phyloP scores from a whole-genome alignment of 2,113 vertebrate genomes.

The Reinhardtius hippoglossoides region DNA sequence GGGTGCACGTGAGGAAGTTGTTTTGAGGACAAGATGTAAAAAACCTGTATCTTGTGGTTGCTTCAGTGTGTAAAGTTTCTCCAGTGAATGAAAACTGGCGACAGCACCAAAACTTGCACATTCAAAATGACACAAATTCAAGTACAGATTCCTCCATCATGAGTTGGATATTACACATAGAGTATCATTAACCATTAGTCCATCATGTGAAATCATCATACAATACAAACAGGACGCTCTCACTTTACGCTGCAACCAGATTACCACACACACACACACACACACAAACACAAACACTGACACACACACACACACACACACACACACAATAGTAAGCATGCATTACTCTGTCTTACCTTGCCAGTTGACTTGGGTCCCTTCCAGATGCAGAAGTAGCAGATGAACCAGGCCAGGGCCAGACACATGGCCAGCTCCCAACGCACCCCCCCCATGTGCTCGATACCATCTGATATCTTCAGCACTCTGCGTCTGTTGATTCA shows the following conservation, averaged over 20 bases:
- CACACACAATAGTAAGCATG: constrained; percentile 14
- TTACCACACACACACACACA: neutral
- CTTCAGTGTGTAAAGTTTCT: neutral
- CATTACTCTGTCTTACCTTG: constrained; percentile 86
- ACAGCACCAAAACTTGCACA: neutral
- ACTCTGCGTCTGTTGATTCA: constrained; percentile 92
- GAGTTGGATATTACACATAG: neutral
- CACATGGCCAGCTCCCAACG: constrained; percentile 97
- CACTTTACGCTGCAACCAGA: neutral
- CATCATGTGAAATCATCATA: neutral
- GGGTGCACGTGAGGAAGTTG: constrained; percentile 17
- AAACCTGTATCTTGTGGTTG: neutral
- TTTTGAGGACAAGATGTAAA: constrained; percentile 22
- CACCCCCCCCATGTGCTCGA: constrained; percentile 93
- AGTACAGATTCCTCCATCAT: neutral
- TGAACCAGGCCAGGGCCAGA: constrained; percentile 95
- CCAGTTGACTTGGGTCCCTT: constrained; percentile 99
- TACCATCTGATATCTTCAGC: constrained; percentile 93
- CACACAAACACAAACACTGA: constrained; percentile 6
- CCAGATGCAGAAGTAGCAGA: constrained; percentile 99
- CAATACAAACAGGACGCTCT: neutral
- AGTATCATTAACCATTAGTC: neutral
- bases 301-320: neutral
- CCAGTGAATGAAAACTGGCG: neutral
- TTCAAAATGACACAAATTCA: neutral